Percentiles rank a stretch among this genome's conserved stretches.
phyloP scores from a whole-genome alignment of 2,797 vertebrate species.

The Hippoglossus hippoglossus region DNA sequence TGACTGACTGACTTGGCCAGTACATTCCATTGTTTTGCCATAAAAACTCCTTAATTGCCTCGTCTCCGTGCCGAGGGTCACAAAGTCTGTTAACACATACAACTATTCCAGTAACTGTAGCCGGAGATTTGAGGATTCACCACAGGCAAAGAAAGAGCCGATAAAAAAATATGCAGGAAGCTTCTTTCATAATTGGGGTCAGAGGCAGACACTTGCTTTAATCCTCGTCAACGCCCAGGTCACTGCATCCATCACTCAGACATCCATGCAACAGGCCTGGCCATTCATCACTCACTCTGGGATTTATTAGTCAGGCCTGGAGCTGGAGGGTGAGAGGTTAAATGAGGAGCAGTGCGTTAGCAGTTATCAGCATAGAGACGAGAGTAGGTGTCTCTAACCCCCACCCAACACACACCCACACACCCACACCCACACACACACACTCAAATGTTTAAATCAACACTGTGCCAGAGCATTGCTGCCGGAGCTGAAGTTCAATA shows the following conservation, averaged over 20 bases:
- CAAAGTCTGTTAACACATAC: constrained; percentile 4
- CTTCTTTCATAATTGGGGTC: constrained; percentile 74
- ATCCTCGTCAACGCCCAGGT: constrained; percentile 60
- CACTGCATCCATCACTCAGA: constrained; percentile 65
- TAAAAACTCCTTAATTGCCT: constrained; percentile 34
- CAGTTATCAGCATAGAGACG: constrained; percentile 64
- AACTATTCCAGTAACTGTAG: constrained; percentile 5
- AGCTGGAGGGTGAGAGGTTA: constrained; percentile 70
- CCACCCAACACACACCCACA: constrained; percentile 11
- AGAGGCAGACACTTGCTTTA: constrained; percentile 59
- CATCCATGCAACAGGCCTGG: constrained; percentile 52
- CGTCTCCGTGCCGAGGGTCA: constrained; percentile 12
- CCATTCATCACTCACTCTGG: constrained; percentile 72
- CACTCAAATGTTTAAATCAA: constrained; percentile 55
- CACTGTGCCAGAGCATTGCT: constrained; percentile 17
- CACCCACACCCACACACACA: constrained; percentile 2
- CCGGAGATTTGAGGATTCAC: constrained; percentile 41
- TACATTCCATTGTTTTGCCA: constrained; percentile 25
- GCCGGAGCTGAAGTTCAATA: constrained; percentile 53
- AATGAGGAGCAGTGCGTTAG: constrained; percentile 68
- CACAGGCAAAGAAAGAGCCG: constrained; percentile 24
- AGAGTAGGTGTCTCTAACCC: constrained; percentile 55
- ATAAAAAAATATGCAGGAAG: constrained; percentile 51
- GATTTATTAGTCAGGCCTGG: constrained; percentile 75
- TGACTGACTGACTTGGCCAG: constrained; percentile 24